These are phyloP conservation scores for Pectinophora gossypiella DNA, from an alignment of 1,140 invertebrate genomes.

Conservation along the genomic window DNA sequence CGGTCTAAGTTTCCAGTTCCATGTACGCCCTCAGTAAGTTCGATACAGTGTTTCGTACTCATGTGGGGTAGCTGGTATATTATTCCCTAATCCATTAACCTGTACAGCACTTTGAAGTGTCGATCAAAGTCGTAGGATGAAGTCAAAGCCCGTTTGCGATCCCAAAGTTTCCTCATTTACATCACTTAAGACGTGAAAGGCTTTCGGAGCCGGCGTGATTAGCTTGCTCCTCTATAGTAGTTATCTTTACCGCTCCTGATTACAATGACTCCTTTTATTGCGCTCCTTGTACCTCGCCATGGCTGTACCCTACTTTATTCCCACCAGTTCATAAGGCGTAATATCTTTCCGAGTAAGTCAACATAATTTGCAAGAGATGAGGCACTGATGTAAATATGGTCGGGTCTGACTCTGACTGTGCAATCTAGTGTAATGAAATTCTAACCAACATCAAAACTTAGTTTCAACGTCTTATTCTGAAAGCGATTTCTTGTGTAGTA, in stretches of 20 bases:
- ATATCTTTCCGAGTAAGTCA: background rate
- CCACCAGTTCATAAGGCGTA: background rate
- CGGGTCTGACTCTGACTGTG: no score
- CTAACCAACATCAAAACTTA: no score
- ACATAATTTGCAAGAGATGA: background rate
- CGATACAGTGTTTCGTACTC: background rate
- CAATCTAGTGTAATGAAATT: no score
- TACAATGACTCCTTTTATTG: conserved; percentile 21
- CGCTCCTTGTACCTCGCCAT: background rate
- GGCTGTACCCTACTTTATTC: background rate
- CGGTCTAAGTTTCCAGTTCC: no score
- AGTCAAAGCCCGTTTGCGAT: conserved; percentile 50
- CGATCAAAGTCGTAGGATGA: conserved; percentile 57
- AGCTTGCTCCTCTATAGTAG: conserved; percentile 23
- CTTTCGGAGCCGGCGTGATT: conserved; percentile 42
- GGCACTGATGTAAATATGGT: no score
- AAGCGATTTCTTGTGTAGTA: no score
- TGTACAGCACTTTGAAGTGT: conserved; percentile 42
- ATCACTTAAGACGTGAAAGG: conserved; percentile 54
- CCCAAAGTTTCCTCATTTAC: conserved; percentile 62
- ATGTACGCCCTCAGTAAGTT: background rate
- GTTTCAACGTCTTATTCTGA: no score
- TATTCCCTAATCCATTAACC: background rate
- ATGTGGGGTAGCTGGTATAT: background rate
- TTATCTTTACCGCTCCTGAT: conserved; percentile 16